Evolutionary conservation across 2,888 invertebrate genomes (phyloP), one percentile per base, ranked within the genome.

Genomic region (Poecilus cupreus): DNA sequence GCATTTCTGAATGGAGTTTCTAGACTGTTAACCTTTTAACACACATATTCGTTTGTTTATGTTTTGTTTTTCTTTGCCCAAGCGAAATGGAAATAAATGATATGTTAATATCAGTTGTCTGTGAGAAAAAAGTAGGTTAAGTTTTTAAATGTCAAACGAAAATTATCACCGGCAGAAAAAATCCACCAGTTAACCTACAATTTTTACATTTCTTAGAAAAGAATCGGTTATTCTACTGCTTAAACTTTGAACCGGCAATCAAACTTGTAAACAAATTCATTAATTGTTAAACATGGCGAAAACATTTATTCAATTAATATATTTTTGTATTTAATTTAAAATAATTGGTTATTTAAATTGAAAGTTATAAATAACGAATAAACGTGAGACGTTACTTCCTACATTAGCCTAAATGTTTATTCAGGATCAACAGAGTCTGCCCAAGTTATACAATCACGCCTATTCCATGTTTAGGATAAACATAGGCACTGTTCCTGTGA

Each of bases 1-100:
- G 22, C 72, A 72, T 24, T 46, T 54, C 54, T 72, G 54, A 80
- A 80, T 80, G 80, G 24, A 72, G 72, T 80, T 80, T 80, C 80
- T 80, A 54, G 80, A 54, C 57, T 80, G 72, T 80, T 80, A 80
- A 80, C 80, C 80, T 80, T 80, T 80, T 80, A 80, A 80, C 80
- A 80, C 54, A 80, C 72, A 80, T 80, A 80, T 54, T 64, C 60
- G 26, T 78, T 49, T 51, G 77, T 77, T 77, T 64, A 77, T 64
- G 60, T 77, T 77, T 77, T 60, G 64, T 77, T 77, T 77, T 60
- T 77, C 64, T 60, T 64, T 39, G 77, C 18, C 39, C 22, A 60
- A 77, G 77, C 64, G 77, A 77, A 77, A 77, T 77, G 77, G 10
- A 77, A 60, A 39, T 76, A 77, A 76, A 77, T 60, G 46, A 76